A percentile compares a stretch with the other conserved stretches of the same genome.
These are phyloP conservation scores for Gambusia holbrooki DNA, from an alignment of 2,113 vertebrate genomes.

Conservation along the genomic window DNA sequence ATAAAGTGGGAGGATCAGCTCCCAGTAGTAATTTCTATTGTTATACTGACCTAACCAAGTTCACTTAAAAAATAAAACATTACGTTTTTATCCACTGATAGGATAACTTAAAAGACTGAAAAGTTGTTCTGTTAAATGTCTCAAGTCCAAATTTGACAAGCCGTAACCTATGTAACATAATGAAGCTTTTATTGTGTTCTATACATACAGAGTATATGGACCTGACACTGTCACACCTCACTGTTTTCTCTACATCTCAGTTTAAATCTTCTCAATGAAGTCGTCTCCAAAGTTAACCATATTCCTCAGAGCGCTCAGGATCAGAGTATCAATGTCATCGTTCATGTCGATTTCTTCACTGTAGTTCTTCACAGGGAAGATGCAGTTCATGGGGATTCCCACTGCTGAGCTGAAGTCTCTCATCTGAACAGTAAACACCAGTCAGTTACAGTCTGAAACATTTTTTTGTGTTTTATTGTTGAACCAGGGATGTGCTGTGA, in stretches of 20 bases:
- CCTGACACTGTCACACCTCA: background rate
- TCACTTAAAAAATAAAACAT: no score
- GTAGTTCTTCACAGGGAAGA: conserved; percentile 28
- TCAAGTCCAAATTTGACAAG: no score
- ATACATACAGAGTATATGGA: background rate
- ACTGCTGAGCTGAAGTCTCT: background rate
- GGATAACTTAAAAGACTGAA: no score
- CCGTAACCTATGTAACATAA: no score
- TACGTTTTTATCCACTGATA: no score
- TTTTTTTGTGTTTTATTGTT: background rate
- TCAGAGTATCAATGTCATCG: background rate
- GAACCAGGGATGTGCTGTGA: background rate
- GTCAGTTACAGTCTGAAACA: background rate
- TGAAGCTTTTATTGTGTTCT: no score
- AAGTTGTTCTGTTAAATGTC: no score
- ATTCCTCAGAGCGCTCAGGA: conserved; percentile 8
- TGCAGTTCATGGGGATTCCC: conserved; percentile 6
- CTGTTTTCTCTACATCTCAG: background rate
- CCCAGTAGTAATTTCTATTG: no score
- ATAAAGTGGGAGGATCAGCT: no score
- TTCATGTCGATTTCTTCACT: background rate
- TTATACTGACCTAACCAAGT: no score
- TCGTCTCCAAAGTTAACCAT: conserved; percentile 3
- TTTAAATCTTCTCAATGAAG: background rate
- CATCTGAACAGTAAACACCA: background rate